phyloP scores from a whole-genome alignment of 2,113 vertebrate genomes.

The Strix aluco region DNA sequence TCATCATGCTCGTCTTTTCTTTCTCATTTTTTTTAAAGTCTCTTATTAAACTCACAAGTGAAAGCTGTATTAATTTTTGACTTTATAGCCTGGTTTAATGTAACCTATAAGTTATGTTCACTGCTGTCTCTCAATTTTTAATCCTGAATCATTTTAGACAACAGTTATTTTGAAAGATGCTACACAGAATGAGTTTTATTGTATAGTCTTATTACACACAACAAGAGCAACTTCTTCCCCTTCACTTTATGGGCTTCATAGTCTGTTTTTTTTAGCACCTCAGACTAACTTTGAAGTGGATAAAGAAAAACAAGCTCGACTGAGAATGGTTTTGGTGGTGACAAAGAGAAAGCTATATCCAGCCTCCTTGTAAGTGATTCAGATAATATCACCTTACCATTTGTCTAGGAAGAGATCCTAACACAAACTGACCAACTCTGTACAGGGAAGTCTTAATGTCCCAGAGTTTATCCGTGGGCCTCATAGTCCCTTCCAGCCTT shows the following conservation, averaged over 20 bases:
- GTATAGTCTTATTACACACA: background rate
- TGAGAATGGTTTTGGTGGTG: background rate
- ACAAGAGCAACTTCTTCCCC: background rate
- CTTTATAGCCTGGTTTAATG: background rate
- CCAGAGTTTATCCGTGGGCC: background rate
- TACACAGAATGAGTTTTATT: background rate
- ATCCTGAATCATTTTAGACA: background rate
- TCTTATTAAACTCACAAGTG: background rate
- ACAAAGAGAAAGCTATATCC: background rate
- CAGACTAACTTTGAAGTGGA: background rate
- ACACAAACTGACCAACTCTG: background rate
- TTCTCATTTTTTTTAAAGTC: background rate
- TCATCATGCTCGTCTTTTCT: background rate
- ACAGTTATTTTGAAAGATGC: background rate
- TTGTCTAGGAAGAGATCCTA: background rate
- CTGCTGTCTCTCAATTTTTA: background rate
- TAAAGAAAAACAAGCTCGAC: background rate
- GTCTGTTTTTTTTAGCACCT: background rate
- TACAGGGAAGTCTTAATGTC: background rate
- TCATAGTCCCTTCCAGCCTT: background rate
- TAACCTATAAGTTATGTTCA: background rate
- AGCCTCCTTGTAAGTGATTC: background rate
- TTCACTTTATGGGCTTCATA: background rate
- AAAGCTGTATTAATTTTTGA: background rate
- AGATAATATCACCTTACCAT: background rate